phyloP scores from a whole-genome alignment of 2,113 vertebrate genomes.

The Benthochromis sp. region DNA sequence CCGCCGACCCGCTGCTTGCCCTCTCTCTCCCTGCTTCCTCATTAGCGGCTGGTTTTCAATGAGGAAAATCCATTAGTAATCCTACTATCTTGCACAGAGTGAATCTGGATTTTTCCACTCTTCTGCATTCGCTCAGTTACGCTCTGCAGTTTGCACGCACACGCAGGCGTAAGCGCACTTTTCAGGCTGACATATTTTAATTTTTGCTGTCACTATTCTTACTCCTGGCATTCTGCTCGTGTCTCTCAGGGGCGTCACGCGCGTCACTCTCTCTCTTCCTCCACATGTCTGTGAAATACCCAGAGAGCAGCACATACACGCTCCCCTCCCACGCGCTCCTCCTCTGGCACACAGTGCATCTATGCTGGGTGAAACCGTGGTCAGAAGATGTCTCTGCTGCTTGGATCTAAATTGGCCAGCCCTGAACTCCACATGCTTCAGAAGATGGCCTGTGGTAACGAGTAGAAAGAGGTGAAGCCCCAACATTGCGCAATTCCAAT shows the following conservation, averaged over 20 bases:
- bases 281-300: conserved; percentile 28
- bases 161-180: neutral
- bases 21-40: conserved; percentile 48
- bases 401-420: conserved; percentile 56
- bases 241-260: neutral
- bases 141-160: neutral
- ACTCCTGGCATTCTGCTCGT: neutral
- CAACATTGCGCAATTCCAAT: neutral
- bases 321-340: conserved; percentile 19
- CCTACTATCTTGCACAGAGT: neutral
- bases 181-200: conserved; percentile 2
- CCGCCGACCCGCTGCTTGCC: conserved; percentile 33
- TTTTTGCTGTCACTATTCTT: neutral
- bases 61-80: conserved; percentile 55
- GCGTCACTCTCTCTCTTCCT: conserved; percentile 3
- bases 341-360: neutral
- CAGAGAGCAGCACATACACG: conserved; percentile 8
- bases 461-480: conserved; percentile 22
- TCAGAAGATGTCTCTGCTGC: conserved; percentile 27
- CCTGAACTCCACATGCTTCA: conserved; percentile 19
- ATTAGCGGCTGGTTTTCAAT: conserved; percentile 54
- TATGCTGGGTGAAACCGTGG: conserved; percentile 4
- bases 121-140: neutral
- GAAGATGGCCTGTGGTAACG: conserved; percentile 21
- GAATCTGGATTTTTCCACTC: neutral